Evolutionary conservation across 2,888 invertebrate genomes (phyloP).

Genomic region (Cylloceria caligata): DNA sequence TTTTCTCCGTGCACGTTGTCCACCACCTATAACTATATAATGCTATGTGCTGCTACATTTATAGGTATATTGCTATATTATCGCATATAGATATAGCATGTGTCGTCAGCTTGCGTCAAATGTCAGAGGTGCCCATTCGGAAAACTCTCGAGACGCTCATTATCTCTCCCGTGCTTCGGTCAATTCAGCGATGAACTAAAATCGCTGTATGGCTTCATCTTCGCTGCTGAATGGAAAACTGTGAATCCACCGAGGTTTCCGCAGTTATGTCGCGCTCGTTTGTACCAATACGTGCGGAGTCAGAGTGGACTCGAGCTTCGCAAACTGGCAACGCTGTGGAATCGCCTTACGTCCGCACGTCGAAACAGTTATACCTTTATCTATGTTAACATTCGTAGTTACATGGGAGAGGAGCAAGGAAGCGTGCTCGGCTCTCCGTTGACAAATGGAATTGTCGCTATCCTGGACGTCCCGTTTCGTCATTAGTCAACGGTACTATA

Average conservation of each 20-base stretch:
- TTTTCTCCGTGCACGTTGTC: conserved; percentile 33
- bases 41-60: not conserved
- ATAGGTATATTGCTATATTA: conserved; percentile 10
- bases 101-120: conserved; percentile 53
- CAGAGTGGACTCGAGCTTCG: conserved; percentile 11
- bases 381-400: not conserved
- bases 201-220: not conserved
- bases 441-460: conserved; percentile 51
- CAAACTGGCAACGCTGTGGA: not conserved
- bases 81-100: conserved; percentile 3
- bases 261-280: not conserved
- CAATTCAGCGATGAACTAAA: conserved; percentile 20
- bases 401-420: not conserved
- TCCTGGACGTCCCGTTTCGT: conserved; percentile 48
- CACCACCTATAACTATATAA: conserved; percentile 30
- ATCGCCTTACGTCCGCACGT: not conserved
- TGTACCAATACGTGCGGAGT: conserved; percentile 2
- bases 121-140: conserved; percentile 36
- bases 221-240: not conserved
- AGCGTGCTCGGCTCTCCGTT: conserved; percentile 2
- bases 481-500: conserved; percentile 49
- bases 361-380: conserved; percentile 5
- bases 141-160: conserved; percentile 53
- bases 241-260: not conserved
- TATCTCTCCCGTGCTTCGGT: conserved; percentile 48